Base-by-base conservation (phyloP, 2,113 vertebrate species). In the Microtus oregoni region DNA sequence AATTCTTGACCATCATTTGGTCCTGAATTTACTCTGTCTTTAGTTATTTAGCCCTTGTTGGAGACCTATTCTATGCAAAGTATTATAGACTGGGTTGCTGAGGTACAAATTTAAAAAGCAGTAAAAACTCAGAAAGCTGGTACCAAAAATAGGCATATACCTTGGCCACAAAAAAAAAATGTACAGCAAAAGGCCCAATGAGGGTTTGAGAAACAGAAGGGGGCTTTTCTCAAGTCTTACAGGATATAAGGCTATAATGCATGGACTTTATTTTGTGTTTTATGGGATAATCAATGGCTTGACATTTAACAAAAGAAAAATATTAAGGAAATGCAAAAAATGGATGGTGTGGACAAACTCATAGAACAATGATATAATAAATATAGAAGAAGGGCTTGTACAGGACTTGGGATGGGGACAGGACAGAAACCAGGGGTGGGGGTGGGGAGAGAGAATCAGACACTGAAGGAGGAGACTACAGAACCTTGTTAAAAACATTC, bases 71-170 rank as follows among this genome's bases (percentile, higher is more conserved):
- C 89, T 35, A 20, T 87, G n/a, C 4, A 91, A 79, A 26, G 1
- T 41, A 26, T 38, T 94, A 38, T 89, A 22, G 75, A 13, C 8
- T 68, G 50, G 17, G 28, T 72, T 72, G 20, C 30, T 81, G 7
- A 83, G 20, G 89, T 65, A 67, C 11, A 79, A 28, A 79, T 73
- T 73, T 86, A 89, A 96, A 94, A 92, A 78, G 77, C 1, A 76
- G 38, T 32, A 44, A 50, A 30, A 86, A 90, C 24, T 72, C 67
- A 92, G 94, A 78, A 9, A 55, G 0, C 24, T 92, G 2, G 68
- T 41, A 52, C 32, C 5, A 83, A 61, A 44, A 11, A 13, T 22
- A 32, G 61, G 28, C 52, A 38, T 28, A 35, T 5, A 63, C 0
- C 4, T 44, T 77, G 26, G 19, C 28, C 22, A 2, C 3, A 79